A percentile compares a stretch with the other conserved stretches of the same genome.
Conservation (phyloP, 2,888 invertebrate species). For the Heteromurus nitidus region DNA sequence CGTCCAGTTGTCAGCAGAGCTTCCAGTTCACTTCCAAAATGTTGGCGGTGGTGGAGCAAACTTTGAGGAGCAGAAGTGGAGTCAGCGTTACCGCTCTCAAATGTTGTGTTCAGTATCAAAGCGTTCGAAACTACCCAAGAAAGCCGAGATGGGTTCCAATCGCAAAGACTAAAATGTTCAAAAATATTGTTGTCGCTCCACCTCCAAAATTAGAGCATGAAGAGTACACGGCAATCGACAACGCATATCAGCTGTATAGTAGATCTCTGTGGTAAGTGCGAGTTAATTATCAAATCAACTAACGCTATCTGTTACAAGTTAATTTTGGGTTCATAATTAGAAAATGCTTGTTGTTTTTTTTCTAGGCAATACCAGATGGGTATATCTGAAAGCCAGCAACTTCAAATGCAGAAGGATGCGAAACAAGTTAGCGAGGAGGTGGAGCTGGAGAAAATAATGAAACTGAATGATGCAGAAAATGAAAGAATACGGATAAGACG, state of each 20-base stretch:
- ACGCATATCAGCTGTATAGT: conserved; percentile 81
- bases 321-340: no score
- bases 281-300: no score
- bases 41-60: not conserved
- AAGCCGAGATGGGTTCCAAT: conserved; percentile 88
- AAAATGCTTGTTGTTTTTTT: no score
- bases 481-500: conserved; percentile 75
- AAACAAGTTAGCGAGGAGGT: conserved; percentile 84
- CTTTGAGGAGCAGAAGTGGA: not conserved
- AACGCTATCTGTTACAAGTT: no score
- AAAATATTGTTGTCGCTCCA: conserved; percentile 80
- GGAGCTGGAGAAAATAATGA: conserved; percentile 79
- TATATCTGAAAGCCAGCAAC: conserved; percentile 81
- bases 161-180: conserved; percentile 87
- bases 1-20: no score
- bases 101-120: conserved; percentile 37
- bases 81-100: not conserved
- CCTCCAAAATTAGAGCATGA: conserved; percentile 80
- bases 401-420: conserved; percentile 80
- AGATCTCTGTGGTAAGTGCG: conserved; percentile 78
- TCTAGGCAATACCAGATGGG: conserved; percentile 75
- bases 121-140: conserved; percentile 75
- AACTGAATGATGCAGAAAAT: conserved; percentile 77
- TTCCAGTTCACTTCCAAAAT: no score
- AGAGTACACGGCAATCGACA: conserved; percentile 82